Conservation (phyloP, 1,140 invertebrate species). For the Gonioctena quinquepunctata region DNA sequence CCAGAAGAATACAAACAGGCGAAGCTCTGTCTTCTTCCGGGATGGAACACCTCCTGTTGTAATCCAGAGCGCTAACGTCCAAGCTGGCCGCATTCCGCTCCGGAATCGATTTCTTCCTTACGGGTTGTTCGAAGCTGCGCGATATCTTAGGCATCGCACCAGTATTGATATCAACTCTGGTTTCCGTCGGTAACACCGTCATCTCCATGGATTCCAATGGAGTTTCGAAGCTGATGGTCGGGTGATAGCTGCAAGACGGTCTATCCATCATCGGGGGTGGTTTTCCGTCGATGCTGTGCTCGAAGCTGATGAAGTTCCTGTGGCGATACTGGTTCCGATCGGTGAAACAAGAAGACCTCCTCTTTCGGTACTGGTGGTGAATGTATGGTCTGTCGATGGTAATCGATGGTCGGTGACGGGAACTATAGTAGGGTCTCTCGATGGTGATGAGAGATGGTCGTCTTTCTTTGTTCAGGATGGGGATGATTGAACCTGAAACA, state of each 20-base stretch:
- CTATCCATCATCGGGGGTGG: conserved; percentile 36
- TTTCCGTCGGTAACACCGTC: conserved; percentile 22
- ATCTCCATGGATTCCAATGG: conserved; percentile 27
- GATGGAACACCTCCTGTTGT: conserved; percentile 37
- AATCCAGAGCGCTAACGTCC: conserved; percentile 40
- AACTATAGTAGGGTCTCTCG: conserved; percentile 29
- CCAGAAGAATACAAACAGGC: conserved; percentile 40
- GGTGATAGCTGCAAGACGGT: conserved; percentile 41
- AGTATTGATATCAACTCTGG: neutral
- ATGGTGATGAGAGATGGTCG: conserved; percentile 31
- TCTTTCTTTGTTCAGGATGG: conserved; percentile 41
- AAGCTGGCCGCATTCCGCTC: conserved; percentile 46
- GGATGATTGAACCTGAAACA: conserved; percentile 38
- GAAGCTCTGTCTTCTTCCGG: conserved; percentile 37
- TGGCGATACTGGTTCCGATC: conserved; percentile 35
- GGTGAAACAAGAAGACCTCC: conserved; percentile 49
- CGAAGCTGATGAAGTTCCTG: conserved; percentile 51
- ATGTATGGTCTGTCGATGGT: conserved; percentile 40
- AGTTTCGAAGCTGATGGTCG: conserved; percentile 48
- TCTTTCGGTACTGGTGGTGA: conserved; percentile 24
- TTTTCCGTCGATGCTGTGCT: conserved; percentile 43
- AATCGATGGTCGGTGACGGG: conserved; percentile 40
- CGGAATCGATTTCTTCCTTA: conserved; percentile 29
- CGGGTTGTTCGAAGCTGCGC: conserved; percentile 46
- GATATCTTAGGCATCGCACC: conserved; percentile 38